Base-by-base conservation (phyloP, 2,797 vertebrate genomes). In the Lutjanus campechanus region DNA sequence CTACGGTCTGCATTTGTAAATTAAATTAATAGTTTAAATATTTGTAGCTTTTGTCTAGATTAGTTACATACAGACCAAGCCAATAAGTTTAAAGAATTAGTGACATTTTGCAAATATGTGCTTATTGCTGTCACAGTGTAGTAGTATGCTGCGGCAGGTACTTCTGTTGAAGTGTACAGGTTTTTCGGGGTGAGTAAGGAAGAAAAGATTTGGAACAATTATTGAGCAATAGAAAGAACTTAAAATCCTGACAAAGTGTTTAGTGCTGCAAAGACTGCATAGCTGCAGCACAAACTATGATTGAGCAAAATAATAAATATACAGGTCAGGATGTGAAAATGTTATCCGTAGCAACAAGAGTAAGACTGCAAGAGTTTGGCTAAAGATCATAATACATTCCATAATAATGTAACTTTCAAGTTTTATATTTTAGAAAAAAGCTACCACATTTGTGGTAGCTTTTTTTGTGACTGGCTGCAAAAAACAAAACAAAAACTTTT, bases 21-120 rank as follows among this genome's bases (percentile, higher is more conserved):
- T n/a, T n/a, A n/a, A n/a, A n/a, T n/a, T n/a, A n/a, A n/a, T n/a
- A n/a, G 10, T 73, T 62, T 46, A 66, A 53, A 68, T 29, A 62
- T 36, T 9, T 59, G 6, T 22, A 58, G 12, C 56, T 17, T 16
- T 63, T 1, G n/a, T 65, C 44, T 29, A 50, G 7, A 44, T 19
- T 46, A 56, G 65, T 19, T 41, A 15, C 19, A 9, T 53, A 13
- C n/a, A 44, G 49, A 43, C 4, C 46, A 46, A 59, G 29, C 60
- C 10, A n/a, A 50, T 43, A 73, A 76, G 59, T 67, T 85, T 76
- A 77, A 73, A 54, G 68, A 82, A 74, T 2, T 12, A 17, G 40
- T 66, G 59, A 77, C 75, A 83, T 85, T 88, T 77, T 49, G 40
- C n/a, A 74, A 69, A 81, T 77, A 13, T 55, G 46, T 77, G 20